phyloP scores from a whole-genome alignment of 2,888 invertebrate genomes.

The Drosophila vallismaia region DNA sequence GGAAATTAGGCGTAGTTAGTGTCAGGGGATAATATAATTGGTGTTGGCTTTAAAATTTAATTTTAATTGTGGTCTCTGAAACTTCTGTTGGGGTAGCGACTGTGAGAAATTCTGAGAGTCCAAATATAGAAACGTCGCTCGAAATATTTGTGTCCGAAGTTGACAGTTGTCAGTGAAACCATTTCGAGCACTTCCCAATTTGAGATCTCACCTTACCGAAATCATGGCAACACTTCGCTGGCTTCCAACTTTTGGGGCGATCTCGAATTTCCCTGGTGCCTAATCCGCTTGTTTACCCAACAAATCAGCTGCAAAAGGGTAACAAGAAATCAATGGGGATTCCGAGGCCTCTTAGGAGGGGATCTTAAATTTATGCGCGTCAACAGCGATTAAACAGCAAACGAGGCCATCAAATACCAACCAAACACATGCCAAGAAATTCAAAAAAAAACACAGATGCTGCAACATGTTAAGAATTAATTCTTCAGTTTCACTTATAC shows the following conservation, averaged over 20 bases:
- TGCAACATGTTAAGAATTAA: constrained; percentile 7
- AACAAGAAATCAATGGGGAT: constrained; percentile 23
- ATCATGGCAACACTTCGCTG: constrained; percentile 55
- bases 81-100: constrained; percentile 38
- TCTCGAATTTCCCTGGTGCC: constrained; percentile 62
- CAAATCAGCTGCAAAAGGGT: constrained; percentile 66
- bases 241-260: constrained; percentile 60
- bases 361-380: constrained; percentile 69
- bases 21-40: constrained; percentile 53
- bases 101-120: constrained; percentile 50
- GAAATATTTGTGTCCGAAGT: constrained; percentile 6
- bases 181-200: constrained; percentile 59
- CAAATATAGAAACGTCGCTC: constrained; percentile 52
- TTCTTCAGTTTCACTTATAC: background rate
- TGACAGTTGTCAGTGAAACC: constrained; percentile 72
- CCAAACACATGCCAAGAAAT: constrained; percentile 61
- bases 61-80: constrained; percentile 62
- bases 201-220: constrained; percentile 66
- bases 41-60: constrained; percentile 70
- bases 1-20: constrained; percentile 48
- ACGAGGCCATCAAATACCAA: constrained; percentile 50
- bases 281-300: constrained; percentile 77
- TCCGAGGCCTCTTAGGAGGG: constrained; percentile 38
- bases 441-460: constrained; percentile 25
- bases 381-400: constrained; percentile 74